Base-by-base conservation (phyloP, 2,797 vertebrate species). In the Apogon hyalosoma region DNA sequence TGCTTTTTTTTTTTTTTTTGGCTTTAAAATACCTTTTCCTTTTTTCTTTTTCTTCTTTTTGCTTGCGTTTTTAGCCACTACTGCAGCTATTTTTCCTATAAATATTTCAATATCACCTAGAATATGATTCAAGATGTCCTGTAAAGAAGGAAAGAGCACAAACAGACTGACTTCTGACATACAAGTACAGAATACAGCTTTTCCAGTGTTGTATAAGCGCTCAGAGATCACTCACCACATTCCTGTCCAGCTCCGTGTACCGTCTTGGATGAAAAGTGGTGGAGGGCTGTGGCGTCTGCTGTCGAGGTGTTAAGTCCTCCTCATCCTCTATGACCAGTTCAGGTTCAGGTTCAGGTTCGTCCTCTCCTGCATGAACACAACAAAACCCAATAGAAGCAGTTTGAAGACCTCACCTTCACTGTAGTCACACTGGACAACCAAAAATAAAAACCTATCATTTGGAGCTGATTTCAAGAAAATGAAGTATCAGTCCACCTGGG, bases 51-150 rank as follows among this genome's bases (percentile, higher is more conserved):
- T 93, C 43, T 89, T 93, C 46, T 52, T 92, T 46, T 92, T 93
- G 62, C 87, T 90, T 28, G 55, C 4, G 7, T 69, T 67, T 78
- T 89, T 92, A 0, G 88, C 83, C 1, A 31, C 64, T 0, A 51
- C 43, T 1, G 86, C 89, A 5, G 66, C 47, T 11, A 94, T 1
- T 63, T 77, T 19, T 0, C 68, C 84, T 49, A 87, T 83, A 58
- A 95, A 93, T 46, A 88, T 73, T 68, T 95, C 93, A 1, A 94
- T 56, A 40, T 95, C 93, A 2, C 45, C 83, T 15, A 93, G 28
- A 48, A 94, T 74, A 19, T 93, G 94, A 81, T 95, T 95, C 47
- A 95, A 80, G 50, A 93, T 88, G n/a, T 94, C 94, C 94, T 95
- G 81, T 8, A 57, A 53, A 64, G 39, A 48, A 42, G 48, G 38